Base-by-base conservation (phyloP, 2,113 vertebrate species). In the Andinoacara biseriatus region DNA sequence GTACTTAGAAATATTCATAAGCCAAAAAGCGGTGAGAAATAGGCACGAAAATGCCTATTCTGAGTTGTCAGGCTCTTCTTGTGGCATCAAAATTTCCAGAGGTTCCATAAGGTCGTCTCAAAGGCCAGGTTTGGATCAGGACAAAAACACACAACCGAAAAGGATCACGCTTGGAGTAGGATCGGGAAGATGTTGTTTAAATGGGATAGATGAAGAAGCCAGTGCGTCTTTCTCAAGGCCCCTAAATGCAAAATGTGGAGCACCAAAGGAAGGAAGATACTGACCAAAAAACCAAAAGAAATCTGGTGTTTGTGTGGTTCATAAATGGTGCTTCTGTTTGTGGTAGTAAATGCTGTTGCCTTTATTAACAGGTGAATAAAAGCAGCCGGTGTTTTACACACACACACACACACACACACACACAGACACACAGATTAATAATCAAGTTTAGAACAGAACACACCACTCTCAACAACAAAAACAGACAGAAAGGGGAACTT, bases 51-150 rank as follows among this genome's bases (percentile, higher is more conserved):
- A 59, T 33, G 33, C 2, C 7, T 62, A 57, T 22, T 15, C 15
- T 67, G 5, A 1, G 9, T 8, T 7, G 33, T 63, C 58, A 43
- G 22, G 60, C n/a, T 82, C 78, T 76, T 81, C 78, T 76, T 56
- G 10, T 14, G 15, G 56, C 8, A 33, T 49, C 10, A 43, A 22
- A 40, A 0, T 31, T n/a, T 24, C 10, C 33, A 4, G 0, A 35
- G 10, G 40, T 7, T 3, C 22, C 26, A 3, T 18, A 10, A 67
- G 22, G 33, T 14, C 62, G 2, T 29, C 52, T n/a, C 22, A 38
- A 20, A 58, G 11, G 40, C 22, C 14, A 60, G 29, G 38, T 46
- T 46, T 13, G 61, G n/a, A 63, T 38, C 58, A 57, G 40, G 63
- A 35, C 35, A 61, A 31, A 59, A 65, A 13, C 26, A 11, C 11